Evolutionary conservation across 2,797 vertebrate genomes (phyloP), one percentile per base, ranked within the genome.

Genomic region (Odontamblyopus lacepedii): DNA sequence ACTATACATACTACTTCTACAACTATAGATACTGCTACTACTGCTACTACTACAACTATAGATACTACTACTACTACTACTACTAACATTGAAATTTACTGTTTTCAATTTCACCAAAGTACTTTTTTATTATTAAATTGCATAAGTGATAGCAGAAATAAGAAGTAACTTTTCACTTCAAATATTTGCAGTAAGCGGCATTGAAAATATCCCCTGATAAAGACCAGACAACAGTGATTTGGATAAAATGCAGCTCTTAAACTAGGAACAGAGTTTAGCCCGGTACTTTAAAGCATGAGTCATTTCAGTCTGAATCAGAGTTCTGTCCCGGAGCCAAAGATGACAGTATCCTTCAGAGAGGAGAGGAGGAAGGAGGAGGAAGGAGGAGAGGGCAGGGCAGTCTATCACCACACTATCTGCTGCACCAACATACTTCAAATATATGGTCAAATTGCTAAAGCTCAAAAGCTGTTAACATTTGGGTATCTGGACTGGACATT

Each of bases 281-380:
- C 2, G 29, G 56, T 67, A 41, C 75, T 79, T 77, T 74, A 71
- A 66, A 78, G 78, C 71, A 80, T 79, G 67, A 67, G 76, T 90
- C 72, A 71, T 80, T 90, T 29, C 67, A 74, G 72, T 71, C 38
- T 60, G 73, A 85, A 80, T 92, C 72, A 80, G 82, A 65, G 68
- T 72, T 65, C 71, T 80, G 76, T 66, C 72, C 26, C 13, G 5
- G 9, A 75, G 86, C 87, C 85, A 82, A 79, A 63, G 62, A 79
- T 87, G 79, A 87, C 79, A 70, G 75, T 79, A 81, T 84, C 73
- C 73, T 27, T 67, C 76, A 79, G 65, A 35, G n/a, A 70, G 62
- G 81, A 83, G 84, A 60, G 74, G 51, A n/a, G 51, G 18, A 8
- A 53, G 69, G 61, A 48, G 69, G 65, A 79, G 63, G 80, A 35